Percentiles rank a stretch among this genome's conserved stretches.
phyloP scores from a whole-genome alignment of 2,888 invertebrate species.

The Epistrophella euchroma region DNA sequence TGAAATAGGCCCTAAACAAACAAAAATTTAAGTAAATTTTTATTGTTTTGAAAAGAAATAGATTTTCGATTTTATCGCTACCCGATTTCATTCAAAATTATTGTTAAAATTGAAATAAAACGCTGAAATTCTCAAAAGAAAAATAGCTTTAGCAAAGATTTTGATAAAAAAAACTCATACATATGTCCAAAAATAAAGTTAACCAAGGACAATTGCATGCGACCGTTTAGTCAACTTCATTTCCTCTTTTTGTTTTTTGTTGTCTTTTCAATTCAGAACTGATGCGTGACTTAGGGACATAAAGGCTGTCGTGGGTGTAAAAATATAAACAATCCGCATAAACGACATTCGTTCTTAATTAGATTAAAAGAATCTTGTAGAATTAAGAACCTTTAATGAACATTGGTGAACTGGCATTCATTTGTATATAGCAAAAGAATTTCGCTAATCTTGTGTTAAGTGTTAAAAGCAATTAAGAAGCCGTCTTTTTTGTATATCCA shows the following conservation, averaged over 20 bases:
- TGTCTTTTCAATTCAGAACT: neutral
- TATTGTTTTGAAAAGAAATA: no score
- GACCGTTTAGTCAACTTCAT: neutral
- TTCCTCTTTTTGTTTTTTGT: neutral
- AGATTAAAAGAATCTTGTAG: conserved; percentile 50
- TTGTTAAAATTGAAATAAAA: no score
- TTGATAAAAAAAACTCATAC: no score
- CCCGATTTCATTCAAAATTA: no score
- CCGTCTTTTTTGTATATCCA: conserved; percentile 41
- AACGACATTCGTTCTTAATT: conserved; percentile 66
- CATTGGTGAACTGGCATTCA: conserved; percentile 27
- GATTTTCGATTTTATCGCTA: no score
- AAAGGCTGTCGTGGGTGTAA: conserved; percentile 35
- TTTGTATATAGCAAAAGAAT: conserved; percentile 1
- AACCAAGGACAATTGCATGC: neutral
- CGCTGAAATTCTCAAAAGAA: no score
- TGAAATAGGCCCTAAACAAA: no score
- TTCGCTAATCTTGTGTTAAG: conserved; percentile 45
- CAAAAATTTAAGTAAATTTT: no score
- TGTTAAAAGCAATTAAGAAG: conserved; percentile 61
- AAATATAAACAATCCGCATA: conserved; percentile 33
- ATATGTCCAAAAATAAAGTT: no score
- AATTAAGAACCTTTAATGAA: conserved; percentile 24
- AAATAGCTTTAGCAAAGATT: no score
- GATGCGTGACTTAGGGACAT: conserved; percentile 54